These are phyloP conservation scores for Euthynnus affinis DNA, from an alignment of 2,797 vertebrate species.

Conservation along the genomic window DNA sequence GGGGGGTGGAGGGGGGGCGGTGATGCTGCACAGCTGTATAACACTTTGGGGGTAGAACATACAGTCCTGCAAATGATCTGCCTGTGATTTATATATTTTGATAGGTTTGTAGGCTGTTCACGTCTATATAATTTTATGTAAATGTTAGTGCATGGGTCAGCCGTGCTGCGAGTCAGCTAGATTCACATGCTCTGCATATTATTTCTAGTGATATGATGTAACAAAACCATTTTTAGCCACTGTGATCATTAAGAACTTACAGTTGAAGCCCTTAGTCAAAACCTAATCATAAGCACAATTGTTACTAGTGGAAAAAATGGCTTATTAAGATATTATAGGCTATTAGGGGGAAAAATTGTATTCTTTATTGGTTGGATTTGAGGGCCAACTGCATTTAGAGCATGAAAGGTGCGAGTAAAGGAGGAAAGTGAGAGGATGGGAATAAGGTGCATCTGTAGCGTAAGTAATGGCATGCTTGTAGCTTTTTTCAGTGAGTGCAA, in stretches of 20 bases:
- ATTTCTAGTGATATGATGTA: constrained; percentile 10
- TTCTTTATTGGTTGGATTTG: constrained; percentile 63
- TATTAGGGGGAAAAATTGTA: constrained; percentile 53
- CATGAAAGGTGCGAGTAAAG: constrained; percentile 60
- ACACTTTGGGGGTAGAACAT: constrained; percentile 20
- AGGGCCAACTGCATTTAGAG: constrained; percentile 65
- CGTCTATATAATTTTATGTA: constrained; percentile 31
- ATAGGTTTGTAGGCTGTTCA: constrained; percentile 37
- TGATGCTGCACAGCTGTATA: constrained; percentile 44
- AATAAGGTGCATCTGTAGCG: constrained; percentile 18
- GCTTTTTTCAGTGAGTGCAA: constrained; percentile 12
- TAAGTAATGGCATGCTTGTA: constrained; percentile 27
- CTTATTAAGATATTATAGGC: constrained; percentile 64
- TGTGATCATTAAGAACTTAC: constrained; percentile 15
- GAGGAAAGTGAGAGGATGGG: constrained; percentile 31
- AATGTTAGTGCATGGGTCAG: constrained; percentile 5
- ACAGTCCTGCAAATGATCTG: constrained; percentile 21
- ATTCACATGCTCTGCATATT: constrained; percentile 6
- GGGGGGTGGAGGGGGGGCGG: too few relatives aligned
- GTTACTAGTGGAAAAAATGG: constrained; percentile 44
- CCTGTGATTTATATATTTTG: constrained; percentile 41
- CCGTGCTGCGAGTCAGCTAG: constrained; percentile 19
- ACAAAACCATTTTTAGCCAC: constrained; percentile 26
- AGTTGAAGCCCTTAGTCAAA: constrained; percentile 32
- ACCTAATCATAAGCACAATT: constrained; percentile 58